Base-by-base conservation (phyloP, 1,140 invertebrate species). In the Drosophila erecta region DNA sequence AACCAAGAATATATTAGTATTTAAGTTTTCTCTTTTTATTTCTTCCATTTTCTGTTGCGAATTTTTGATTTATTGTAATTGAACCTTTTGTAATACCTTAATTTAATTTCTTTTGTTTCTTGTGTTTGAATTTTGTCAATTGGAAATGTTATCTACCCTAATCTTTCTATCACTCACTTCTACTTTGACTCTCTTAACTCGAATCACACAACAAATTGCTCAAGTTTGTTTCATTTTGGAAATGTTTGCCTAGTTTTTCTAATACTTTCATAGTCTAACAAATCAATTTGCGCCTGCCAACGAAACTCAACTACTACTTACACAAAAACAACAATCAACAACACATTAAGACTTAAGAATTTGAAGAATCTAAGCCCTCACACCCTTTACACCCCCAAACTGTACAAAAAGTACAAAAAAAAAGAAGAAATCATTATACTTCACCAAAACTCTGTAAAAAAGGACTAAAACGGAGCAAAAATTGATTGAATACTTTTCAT, bases 251-350 rank as follows among this genome's bases (percentile, higher is more conserved):
- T 57, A 64, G 65, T 64, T 64, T 53, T 50, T 59, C 49, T 73
- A 38, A 20, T 44, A 69, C 40, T 69, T 46, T 69, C 33, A 40
- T 24, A 67, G 54, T 55, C 43, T 69, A 49, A 56, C 50, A 27
- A 69, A 67, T 24, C 11, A 35, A 59, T 56, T 59, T 54, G 61
- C 78, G 75, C 70, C 79, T 87, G 67, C 73, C 54, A 66, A 64
- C 35, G 46, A 65, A 65, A 75, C 74, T 49, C 64, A 74, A 77
- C 66, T 37, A 54, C 47, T 47, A 64, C 53, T 41, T n/a, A 57
- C 35, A 50, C 64, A 81, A 80, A 43, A 75, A 84, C 58, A 65
- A 80, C 70, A 56, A 41, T 56, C 50, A 50, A 41, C 41, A 53
- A 40, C 59, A 71, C 73, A 75, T 65, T 55, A 74, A 72, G 35